phyloP scores from a whole-genome alignment of 2,113 vertebrate genomes.

The Peucedramus taeniatus region DNA sequence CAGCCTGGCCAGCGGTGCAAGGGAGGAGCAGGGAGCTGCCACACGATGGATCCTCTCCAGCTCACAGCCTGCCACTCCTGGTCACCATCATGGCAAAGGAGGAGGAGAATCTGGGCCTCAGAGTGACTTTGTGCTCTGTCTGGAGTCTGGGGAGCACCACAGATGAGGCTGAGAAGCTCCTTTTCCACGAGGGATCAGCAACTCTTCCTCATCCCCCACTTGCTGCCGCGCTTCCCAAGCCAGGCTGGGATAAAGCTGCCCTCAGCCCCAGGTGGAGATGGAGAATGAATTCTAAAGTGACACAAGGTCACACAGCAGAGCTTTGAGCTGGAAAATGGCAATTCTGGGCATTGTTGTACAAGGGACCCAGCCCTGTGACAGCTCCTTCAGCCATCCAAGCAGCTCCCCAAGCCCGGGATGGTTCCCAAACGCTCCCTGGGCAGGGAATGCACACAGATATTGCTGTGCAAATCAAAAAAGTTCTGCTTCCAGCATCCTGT shows the following conservation, averaged over 20 bases:
- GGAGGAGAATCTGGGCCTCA: not conserved
- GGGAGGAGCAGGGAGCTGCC: not conserved
- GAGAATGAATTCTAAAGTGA: not conserved
- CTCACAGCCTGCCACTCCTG: not conserved
- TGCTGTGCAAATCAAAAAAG: not conserved
- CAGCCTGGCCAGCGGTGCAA: fast-evolving
- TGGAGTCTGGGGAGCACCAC: not conserved
- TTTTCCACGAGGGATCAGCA: not conserved
- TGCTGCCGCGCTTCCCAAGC: not conserved
- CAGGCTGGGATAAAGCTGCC: not conserved
- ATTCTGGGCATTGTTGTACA: not conserved
- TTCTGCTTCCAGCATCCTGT: not conserved
- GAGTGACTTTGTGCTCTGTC: not conserved
- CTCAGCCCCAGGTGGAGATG: not conserved
- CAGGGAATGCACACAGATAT: not conserved
- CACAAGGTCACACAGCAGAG: not conserved
- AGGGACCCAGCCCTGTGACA: not conserved
- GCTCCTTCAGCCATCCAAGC: not conserved
- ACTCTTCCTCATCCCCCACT: not conserved
- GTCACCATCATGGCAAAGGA: not conserved
- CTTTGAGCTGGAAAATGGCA: not conserved
- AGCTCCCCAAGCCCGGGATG: no score
- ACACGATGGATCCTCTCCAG: not conserved
- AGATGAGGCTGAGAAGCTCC: not conserved
- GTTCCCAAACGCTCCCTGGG: not conserved